Conservation (phyloP, 1,140 invertebrate species). For the Camponotus vicinus region DNA sequence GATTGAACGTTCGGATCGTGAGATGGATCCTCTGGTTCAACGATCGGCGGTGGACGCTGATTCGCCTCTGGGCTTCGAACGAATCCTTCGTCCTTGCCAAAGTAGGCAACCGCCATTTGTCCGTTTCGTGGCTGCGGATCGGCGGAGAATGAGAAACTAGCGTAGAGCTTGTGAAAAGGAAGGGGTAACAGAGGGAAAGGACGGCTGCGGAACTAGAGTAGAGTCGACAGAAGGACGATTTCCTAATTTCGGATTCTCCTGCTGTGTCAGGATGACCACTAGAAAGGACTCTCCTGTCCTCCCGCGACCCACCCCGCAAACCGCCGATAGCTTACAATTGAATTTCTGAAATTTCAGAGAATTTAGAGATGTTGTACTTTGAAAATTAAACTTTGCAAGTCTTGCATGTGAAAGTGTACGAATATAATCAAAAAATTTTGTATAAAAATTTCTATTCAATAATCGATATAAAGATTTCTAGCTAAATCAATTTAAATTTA, state of each 20-base stretch:
- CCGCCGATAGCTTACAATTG: not conserved
- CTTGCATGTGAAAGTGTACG: not conserved
- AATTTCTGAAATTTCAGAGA: conserved; percentile 25
- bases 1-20: conserved; percentile 35
- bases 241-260: conserved; percentile 49
- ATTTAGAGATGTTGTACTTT: not conserved
- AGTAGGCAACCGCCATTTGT: conserved; percentile 41
- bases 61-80: conserved; percentile 1
- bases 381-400: not conserved
- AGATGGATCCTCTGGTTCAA: conserved; percentile 18
- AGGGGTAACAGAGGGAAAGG: not conserved
- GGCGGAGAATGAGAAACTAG: conserved; percentile 40
- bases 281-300: not conserved
- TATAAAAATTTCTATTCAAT: no score
- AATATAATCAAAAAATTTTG: no score
- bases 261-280: conserved; percentile 24
- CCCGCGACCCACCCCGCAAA: not conserved
- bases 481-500: no score
- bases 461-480: no score
- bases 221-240: conserved; percentile 21
- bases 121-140: conserved; percentile 20
- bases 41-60: not conserved
- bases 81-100: conserved; percentile 52
- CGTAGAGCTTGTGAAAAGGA: not conserved
- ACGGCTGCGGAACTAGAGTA: not conserved